Base-by-base conservation (phyloP, 2,113 vertebrate species). In the Oryzias javanicus region DNA sequence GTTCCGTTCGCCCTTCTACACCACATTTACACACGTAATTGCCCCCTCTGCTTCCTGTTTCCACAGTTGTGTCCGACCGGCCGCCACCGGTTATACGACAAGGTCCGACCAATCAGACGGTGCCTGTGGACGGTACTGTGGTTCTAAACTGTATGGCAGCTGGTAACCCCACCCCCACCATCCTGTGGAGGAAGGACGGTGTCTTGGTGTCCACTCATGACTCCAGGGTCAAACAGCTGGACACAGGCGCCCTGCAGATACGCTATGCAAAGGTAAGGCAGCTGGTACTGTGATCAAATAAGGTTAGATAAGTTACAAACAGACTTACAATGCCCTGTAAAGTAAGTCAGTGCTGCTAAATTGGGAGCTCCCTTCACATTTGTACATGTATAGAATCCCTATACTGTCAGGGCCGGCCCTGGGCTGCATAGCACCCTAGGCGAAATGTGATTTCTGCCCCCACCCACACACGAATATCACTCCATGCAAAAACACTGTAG, bases 121-220 rank as follows among this genome's bases (percentile, higher is more conserved):
- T 98, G 27, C 93, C 97, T 8, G 95, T 97, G 35, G 97, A 98
- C 52, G 94, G 97, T 17, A 98, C 95, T 2, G 92, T 95, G 55
- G 81, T 92, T 1, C 90, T 99, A 59, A 94, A 78, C 83, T 99
- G 97, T 52, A 78, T 93, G 85, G 94, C 93, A 57, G 91, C 93
- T 3, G 96, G 96, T 63, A 92, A 89, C 60, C 92, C 97, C 25
- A 83, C 85, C 63, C 96, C 97, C 78, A 98, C 94, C 45, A 93
- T 98, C 82, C 90, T 98, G 76, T 99, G 97, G 97, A 94, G 94
- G 66, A 99, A 98, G 64, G 96, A 98, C 29, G 93, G 95, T 0
- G 83, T 92, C 41, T 88, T 98, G 19, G 72, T 99, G 73, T 94
- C 96, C 63, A 95, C 94, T 8, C 95, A 98, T 42, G 97, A 99